Base-by-base conservation (phyloP, 2,797 vertebrate genomes). In the Aplochiton taeniatus region DNA sequence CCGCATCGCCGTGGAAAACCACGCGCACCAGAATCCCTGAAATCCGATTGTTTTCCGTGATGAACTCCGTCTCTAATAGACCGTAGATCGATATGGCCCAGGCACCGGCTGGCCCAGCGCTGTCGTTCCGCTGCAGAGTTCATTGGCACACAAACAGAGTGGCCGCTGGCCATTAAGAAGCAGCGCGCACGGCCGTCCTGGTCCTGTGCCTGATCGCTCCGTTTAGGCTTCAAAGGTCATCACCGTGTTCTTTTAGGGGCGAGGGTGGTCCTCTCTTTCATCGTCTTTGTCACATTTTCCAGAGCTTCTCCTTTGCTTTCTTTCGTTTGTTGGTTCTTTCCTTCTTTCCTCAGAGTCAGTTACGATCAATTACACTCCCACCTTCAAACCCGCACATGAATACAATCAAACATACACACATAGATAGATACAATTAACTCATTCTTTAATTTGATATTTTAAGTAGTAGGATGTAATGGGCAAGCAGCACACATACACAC, bases 161-260 rank as follows among this genome's bases (percentile, higher is more conserved):
- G 52, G 18, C 69, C 61, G 31, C 19, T 56, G n/a, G n/a, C 55
- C n/a, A 74, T 78, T 76, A 76, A 70, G 70, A 66, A 61, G 61
- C 63, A 70, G 66, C 14, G 44, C 70, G 43, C 18, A 59, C 64
- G 43, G 65, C 58, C 44, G 48, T 14, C 14, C 13, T 10, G 41
- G 31, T 43, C 76, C 71, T 74, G 3, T 3, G 46, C 53, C 53
- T 49, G 58, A 74, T 75, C 54, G 72, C 69, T 66, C 20, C 60
- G 61, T 75, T 78, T 70, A 62, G 78, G 76, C 78, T 76, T 82
- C 80, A 81, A 80, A 82, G 76, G 57, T 53, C 13, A 43, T 46
- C 48, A 50, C 49, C 63, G 70, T 71, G 48, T 61, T 71, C 74
- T 80, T 79, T 82, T 71, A 83, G 78, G 76, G 78, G 61, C 62